Conservation (phyloP, 2,113 vertebrate species). For the Chaetodon auriga region DNA sequence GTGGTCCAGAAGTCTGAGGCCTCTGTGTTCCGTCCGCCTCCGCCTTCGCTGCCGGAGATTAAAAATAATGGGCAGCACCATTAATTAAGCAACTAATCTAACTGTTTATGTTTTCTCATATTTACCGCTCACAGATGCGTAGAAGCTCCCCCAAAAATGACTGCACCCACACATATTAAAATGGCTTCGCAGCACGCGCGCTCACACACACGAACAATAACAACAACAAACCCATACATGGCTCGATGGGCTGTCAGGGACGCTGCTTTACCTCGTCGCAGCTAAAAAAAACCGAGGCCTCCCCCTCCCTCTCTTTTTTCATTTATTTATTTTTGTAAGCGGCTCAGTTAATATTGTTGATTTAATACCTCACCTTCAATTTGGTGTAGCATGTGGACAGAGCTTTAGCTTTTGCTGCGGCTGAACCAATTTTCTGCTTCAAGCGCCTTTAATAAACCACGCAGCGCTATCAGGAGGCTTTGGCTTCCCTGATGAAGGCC, state of each 20-base stretch:
- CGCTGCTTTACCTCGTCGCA: constrained; percentile 31
- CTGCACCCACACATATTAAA: constrained; percentile 45
- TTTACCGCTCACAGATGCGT: constrained; percentile 73
- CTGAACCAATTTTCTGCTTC: constrained; percentile 86
- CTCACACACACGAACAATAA: background rate
- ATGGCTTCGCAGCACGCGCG: constrained; percentile 4
- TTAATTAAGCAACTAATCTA: constrained; percentile 84
- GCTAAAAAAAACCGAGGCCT: constrained; percentile 20
- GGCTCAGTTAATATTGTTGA: constrained; percentile 83
- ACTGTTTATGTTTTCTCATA: constrained; percentile 74
- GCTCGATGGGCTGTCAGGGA: constrained; percentile 37
- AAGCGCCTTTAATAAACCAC: constrained; percentile 84
- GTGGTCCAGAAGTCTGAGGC: constrained; percentile 73
- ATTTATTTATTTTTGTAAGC: constrained; percentile 70
- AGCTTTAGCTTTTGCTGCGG: constrained; percentile 73
- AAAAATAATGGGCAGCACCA: constrained; percentile 78
- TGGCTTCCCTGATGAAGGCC: constrained; percentile 82
- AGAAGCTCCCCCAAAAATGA: constrained; percentile 41
- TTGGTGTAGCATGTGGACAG: constrained; percentile 74
- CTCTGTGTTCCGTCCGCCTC: constrained; percentile 71
- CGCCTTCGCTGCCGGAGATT: constrained; percentile 71
- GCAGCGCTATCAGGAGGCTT: constrained; percentile 75
- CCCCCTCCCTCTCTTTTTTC: constrained; percentile 8
- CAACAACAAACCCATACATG: background rate
- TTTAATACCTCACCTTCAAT: constrained; percentile 83